phyloP scores from a whole-genome alignment of 2,797 vertebrate genomes.

The Paratrypauchen microcephalus region DNA sequence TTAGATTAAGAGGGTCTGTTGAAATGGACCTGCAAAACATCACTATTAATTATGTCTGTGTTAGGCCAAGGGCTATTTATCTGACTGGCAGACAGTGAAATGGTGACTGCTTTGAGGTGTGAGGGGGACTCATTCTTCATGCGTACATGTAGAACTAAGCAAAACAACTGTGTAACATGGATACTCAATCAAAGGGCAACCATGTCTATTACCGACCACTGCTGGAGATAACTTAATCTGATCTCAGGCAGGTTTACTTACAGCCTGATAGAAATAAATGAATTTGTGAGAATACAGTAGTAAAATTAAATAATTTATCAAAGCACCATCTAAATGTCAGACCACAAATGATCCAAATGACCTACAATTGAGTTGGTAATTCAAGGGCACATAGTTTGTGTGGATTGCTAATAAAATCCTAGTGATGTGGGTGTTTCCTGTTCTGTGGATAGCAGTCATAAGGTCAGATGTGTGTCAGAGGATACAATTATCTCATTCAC shows the following conservation, averaged over 20 bases:
- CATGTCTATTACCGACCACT: constrained; percentile 72
- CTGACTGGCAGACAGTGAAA: constrained; percentile 73
- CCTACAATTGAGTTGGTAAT: constrained; percentile 2
- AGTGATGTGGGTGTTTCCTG: neutral
- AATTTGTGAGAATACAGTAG: constrained; percentile 38
- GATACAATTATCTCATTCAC: constrained; percentile 25
- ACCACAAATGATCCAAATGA: neutral
- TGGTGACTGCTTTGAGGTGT: constrained; percentile 69
- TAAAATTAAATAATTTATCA: neutral
- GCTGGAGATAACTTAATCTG: constrained; percentile 66
- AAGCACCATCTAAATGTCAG: neutral
- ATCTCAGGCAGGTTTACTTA: constrained; percentile 64
- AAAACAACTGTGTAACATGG: constrained; percentile 59
- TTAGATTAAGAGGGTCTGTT: constrained; percentile 83
- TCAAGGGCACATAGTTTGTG: neutral
- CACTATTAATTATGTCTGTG: constrained; percentile 82
- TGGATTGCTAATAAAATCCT: constrained; percentile 1
- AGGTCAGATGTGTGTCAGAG: constrained; percentile 31
- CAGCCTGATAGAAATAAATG: constrained; percentile 68
- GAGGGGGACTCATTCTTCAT: constrained; percentile 72
- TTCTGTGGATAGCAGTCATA: neutral
- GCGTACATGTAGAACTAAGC: constrained; percentile 52
- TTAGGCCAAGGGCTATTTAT: constrained; percentile 78
- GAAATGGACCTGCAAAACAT: constrained; percentile 83
- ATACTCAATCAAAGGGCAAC: constrained; percentile 73